Evolutionary conservation across 2,888 invertebrate species (phyloP), one percentile per base, ranked within the genome.

Genomic region (Halictus ligatus): DNA sequence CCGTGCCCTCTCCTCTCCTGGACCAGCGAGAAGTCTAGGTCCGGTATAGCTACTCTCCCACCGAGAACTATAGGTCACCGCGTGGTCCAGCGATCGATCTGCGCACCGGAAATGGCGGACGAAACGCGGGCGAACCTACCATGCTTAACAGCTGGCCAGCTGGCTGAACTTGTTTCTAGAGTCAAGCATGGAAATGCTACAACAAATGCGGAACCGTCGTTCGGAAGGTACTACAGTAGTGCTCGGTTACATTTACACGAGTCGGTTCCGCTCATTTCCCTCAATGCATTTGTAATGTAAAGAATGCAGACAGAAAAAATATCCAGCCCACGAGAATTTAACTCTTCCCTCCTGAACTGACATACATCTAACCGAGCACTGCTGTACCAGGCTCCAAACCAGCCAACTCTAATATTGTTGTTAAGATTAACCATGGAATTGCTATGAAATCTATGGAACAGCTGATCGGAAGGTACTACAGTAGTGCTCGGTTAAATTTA

Each of bases 31-130:
- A 46, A 67, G 60, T 0, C 0, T 10, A 18, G 1, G n/a, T 58
- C 58, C 12, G 12, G 12, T n/a, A n/a, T 21, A 4, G 18, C 8
- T 35, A 10, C 21, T 67, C 67, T 40, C 40, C 18, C 46, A 3
- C 40, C n/a, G 69, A 18, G 73, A 35, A 25, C 60, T 74, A 75
- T 78, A 35, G 78, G 74, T 29, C 78, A 29, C 40, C 81, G 46
- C 72, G 46, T 43, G 78, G 40, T 73, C 67, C 46, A 18, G 40
- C 64, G 74, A 80, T 81, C 83, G 87, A 85, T 71, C 74, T 8
- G 69, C 35, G 35, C 29, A 43, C 29, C 29, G 81, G 50, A 48
- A 64, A 50, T 25, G 74, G 21, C 82, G 54, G 29, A 25, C 25
- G n/a, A n/a, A 40, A 58, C 15, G 8, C 48, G 40, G 12, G 2